These are phyloP conservation scores for Uloborus diversus DNA, from an alignment of 1,140 invertebrate genomes.

Conservation along the genomic window DNA sequence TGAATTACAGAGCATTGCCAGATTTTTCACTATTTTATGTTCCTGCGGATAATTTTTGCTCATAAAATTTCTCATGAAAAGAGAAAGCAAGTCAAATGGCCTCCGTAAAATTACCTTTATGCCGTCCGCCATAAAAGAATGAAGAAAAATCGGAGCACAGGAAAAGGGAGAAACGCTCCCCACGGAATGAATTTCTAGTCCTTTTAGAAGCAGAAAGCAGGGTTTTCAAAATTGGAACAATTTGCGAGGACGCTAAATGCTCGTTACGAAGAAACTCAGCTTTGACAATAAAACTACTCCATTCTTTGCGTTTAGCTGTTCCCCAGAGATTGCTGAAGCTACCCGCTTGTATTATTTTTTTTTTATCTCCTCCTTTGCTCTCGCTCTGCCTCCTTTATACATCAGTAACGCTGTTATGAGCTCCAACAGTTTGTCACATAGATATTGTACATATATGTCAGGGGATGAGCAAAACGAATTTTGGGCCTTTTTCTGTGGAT, in stretches of 20 bases:
- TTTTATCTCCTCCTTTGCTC: constrained; percentile 30
- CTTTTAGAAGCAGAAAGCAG: constrained; percentile 4
- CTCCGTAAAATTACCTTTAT: background rate
- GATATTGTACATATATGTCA: constrained; percentile 23
- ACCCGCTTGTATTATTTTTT: background rate
- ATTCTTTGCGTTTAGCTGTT: constrained; percentile 37
- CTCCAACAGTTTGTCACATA: constrained; percentile 27
- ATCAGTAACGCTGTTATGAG: constrained; percentile 30
- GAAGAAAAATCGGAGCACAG: background rate
- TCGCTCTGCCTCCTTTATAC: no score
- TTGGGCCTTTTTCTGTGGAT: background rate
- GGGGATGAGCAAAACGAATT: background rate
- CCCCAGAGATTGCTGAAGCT: constrained; percentile 17
- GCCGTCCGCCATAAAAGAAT: background rate
- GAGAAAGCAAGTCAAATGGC: no score
- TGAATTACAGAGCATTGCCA: no score
- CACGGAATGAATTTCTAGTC: constrained; percentile 40
- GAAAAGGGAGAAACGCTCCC: constrained; percentile 11
- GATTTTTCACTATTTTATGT: no score
- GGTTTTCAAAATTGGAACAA: constrained; percentile 53
- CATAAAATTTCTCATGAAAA: no score
- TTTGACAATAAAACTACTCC: constrained; percentile 49
- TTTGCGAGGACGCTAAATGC: constrained; percentile 54
- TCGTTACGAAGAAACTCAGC: constrained; percentile 46
- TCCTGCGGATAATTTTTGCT: no score